These are phyloP conservation scores for Cherax destructor DNA, from an alignment of 1,140 invertebrate genomes.

Conservation along the genomic window DNA sequence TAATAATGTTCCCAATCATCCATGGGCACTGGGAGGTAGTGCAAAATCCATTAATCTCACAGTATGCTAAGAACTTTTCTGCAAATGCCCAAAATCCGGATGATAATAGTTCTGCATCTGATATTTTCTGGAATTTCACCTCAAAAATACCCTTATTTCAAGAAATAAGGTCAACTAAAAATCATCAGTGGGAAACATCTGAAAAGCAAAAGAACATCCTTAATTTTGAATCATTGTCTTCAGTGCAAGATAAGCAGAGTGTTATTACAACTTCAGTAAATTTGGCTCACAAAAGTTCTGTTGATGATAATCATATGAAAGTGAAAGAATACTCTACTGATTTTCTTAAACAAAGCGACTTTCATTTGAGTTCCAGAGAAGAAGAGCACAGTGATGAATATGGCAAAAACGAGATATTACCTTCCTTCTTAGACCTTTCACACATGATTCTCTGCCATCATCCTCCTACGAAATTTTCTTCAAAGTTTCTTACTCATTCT, in stretches of 20 bases:
- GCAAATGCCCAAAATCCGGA: too few species aligned
- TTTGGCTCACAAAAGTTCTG: not conserved
- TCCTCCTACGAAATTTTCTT: slow-evolving; percentile 17
- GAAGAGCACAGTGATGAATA: not conserved
- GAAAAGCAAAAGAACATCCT: not conserved
- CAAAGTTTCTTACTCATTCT: not conserved
- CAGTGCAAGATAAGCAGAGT: not conserved
- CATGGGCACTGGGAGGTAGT: not conserved
- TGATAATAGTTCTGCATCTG: too few species aligned
- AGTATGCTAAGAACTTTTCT: too few species aligned
- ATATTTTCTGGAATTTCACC: too few species aligned
- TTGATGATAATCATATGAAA: not conserved
- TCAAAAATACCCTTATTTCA: not conserved
- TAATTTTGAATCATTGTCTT: not conserved
- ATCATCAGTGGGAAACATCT: not conserved
- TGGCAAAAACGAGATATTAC: not conserved
- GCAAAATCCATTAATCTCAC: too few species aligned
- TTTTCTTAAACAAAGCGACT: not conserved
- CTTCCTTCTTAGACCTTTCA: not conserved
- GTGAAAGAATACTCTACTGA: not conserved
- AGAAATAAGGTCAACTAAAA: not conserved
- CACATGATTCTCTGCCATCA: slow-evolving; percentile 31
- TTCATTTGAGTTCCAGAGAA: not conserved
- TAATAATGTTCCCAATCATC: not conserved
- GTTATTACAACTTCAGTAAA: not conserved